Base-by-base conservation (phyloP, 2,113 vertebrate genomes). In the Dissostichus mawsoni region DNA sequence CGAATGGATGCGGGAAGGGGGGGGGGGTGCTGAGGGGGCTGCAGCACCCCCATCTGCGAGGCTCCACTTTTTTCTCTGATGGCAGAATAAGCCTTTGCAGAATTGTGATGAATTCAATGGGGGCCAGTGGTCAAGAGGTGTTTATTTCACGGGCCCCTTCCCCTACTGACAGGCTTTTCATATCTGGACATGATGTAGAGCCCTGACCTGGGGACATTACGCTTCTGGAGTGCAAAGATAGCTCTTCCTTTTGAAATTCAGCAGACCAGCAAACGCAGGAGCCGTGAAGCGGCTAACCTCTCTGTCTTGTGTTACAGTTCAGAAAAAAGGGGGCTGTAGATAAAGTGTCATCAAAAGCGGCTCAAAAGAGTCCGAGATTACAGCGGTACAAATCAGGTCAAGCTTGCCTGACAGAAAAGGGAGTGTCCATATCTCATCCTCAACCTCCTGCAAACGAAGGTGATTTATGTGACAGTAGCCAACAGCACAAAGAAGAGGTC, bases 171-270 rank as follows among this genome's bases (percentile, higher is more conserved):
- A 91, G 80, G 51, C 82, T 86, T 87, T 92, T 93, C 84, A 91
- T 91, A 89, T 88, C 12, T 76, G 57, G 73, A 85, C 87, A 89
- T 94, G 90, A 94, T 90, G 85, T 91, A 90, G 71, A 82, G 86
- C 36, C 74, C 73, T 86, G 79, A 89, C 90, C 90, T 62, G 81
- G 79, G 80, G 84, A 88, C 85, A 85, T 87, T 77, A 72, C 50
- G 55, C 86, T 69, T 84, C 73, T 85, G 74, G 78, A 70, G 78
- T 76, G 74, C 69, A 87, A 74, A 91, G 87, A 90, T 83, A 86
- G 80, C 87, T 83, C 81, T 86, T 87, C 78, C 88, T 91, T 95
- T 93, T 94, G 92, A 94, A 94, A 93, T 80, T 72, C 90, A 92
- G 78, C 80, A 88, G 89, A 92, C 82, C 92, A 92, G 84, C 90